Conservation (phyloP, 1,140 invertebrate species). For the Tetramorium simillimum region DNA sequence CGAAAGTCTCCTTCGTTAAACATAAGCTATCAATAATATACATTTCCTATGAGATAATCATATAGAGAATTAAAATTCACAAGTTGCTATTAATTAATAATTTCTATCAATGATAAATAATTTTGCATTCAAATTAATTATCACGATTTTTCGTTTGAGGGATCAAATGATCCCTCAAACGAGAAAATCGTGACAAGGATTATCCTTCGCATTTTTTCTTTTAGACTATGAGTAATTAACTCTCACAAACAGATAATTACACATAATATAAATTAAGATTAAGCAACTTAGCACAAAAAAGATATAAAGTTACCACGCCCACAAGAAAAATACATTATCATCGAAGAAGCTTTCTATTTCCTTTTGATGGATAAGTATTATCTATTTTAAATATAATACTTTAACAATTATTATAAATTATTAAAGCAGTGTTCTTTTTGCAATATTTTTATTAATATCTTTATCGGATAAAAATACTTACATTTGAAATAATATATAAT, state of each 20-base stretch:
- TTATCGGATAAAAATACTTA: not conserved
- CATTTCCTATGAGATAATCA: not conserved
- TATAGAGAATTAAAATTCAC: not conserved
- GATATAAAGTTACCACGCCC: no score
- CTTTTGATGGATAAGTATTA: not conserved
- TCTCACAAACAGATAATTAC: no score
- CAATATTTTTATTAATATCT: conserved; percentile 37
- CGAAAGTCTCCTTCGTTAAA: not conserved
- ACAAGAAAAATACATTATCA: no score
- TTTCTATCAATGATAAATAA: not conserved
- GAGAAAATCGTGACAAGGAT: no score
- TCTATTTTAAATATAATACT: not conserved
- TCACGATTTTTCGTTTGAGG: not conserved
- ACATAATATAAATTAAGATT: no score
- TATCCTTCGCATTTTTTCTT: no score
- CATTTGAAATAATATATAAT: conserved; percentile 10
- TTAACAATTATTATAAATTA: not conserved
- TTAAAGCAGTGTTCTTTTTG: not conserved
- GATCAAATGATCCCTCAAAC: no score
- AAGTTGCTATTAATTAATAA: not conserved
- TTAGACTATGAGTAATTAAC: no score
- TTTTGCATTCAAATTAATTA: not conserved
- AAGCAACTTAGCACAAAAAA: no score
- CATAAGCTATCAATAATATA: not conserved
- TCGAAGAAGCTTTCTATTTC: no score